Base-by-base conservation (phyloP, 1,140 invertebrate species). In the Lepidurus packardi region DNA sequence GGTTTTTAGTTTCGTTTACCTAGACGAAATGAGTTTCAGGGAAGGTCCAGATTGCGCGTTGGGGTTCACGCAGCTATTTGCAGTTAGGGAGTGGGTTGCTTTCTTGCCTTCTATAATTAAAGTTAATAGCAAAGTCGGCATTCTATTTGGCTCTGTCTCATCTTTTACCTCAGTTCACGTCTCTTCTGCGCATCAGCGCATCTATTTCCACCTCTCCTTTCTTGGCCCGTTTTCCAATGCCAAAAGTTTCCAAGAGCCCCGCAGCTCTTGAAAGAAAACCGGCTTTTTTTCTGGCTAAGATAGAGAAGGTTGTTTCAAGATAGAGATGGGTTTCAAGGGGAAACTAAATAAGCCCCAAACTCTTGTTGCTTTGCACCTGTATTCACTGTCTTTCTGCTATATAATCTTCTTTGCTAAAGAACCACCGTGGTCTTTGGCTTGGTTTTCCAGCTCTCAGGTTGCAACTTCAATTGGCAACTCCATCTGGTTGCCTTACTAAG, bases 191-290 rank as follows among this genome's bases (percentile, higher is more conserved):
- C 53, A 65, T 13, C 21, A 21, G 21, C 53, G 16, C 21, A 21
- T 21, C 53, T 65, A 65, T 9, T 47, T 47, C 34, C 34, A 34
- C 34, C 45, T 47, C 45, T 47, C 16, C 45, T 47, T 16, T 47
- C 53, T 65, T 65, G 53, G 16, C 53, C 53, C 53, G 21, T 65
- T 65, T 65, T 65, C 53, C 53, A 65, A 65, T 65, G 53, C 53
- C 53, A 21, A 65, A 65, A 65, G 6, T n/a, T 21, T 21, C 53
- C 8, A 65, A 65, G 53, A 65, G 53, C 53, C 53, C n/a, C 53
- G 53, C 53, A 65, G 53, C 53, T 65, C 53, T 65, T 21, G 16
- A 13, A 9, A 65, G 16, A 9, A 65, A 65, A 65, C 53, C 53
- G 53, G 53, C 53, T 65, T 65, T 9, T 9, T 9, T 65, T 65